phyloP scores from a whole-genome alignment of 2,888 invertebrate species.

The Strigamia transsilvanica region DNA sequence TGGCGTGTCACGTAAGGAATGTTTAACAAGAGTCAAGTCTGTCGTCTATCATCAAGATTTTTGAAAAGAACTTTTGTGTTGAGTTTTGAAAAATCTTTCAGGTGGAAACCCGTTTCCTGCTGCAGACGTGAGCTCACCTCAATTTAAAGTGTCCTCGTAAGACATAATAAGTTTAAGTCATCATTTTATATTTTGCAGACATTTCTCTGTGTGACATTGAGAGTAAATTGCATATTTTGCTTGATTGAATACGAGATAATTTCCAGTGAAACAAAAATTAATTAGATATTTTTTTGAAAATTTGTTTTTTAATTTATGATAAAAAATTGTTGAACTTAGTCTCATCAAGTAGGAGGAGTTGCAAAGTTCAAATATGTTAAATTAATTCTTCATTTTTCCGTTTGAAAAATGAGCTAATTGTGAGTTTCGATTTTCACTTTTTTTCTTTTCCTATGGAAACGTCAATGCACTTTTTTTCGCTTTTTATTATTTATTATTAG shows the following conservation, averaged over 20 bases:
- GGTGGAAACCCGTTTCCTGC: slow-evolving; percentile 49
- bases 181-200: slow-evolving; percentile 28
- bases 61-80: slow-evolving; percentile 13
- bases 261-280: slow-evolving; percentile 6
- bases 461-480: slow-evolving; percentile 4
- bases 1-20: background rate
- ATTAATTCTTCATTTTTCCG: background rate
- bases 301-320: background rate
- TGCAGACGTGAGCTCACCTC: slow-evolving; percentile 43
- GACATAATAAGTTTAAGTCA: slow-evolving; percentile 33
- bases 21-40: background rate
- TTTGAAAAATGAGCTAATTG: slow-evolving; percentile 2
- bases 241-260: slow-evolving; percentile 26
- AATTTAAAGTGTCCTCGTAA: slow-evolving; percentile 25
- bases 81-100: slow-evolving; percentile 18
- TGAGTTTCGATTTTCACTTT: background rate
- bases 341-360: background rate
- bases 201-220: background rate
- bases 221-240: slow-evolving; percentile 33
- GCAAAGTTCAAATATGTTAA: background rate
- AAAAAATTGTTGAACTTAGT: background rate
- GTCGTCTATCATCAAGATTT: background rate
- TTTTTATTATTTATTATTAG: background rate
- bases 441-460: background rate
- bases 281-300: no score